These are phyloP conservation scores for Fistularia commersonii DNA, from an alignment of 2,797 vertebrate genomes.

Conservation along the genomic window DNA sequence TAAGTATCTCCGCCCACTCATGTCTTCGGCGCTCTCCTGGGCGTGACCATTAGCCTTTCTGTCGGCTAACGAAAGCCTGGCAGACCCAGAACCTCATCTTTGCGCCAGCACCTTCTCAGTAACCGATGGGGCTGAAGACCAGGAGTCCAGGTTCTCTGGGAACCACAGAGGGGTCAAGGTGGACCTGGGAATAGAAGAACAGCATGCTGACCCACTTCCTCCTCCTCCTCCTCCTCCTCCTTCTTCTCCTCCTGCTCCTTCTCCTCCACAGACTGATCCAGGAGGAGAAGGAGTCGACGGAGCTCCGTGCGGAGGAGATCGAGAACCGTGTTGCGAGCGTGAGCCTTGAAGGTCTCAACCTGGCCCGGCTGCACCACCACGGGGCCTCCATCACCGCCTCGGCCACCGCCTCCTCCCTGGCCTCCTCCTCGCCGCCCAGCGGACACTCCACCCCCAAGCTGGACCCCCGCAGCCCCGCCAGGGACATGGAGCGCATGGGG, in stretches of 20 bases:
- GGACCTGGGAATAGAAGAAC: background rate
- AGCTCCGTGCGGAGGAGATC: slow-evolving; percentile 96
- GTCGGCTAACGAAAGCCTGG: too few species aligned
- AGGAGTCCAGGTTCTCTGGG: too few species aligned
- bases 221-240: background rate
- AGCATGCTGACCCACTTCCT: background rate
- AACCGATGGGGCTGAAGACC: too few species aligned
- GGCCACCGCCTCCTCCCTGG: slow-evolving; percentile 92
- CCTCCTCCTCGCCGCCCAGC: slow-evolving; percentile 95
- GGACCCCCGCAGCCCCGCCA: slow-evolving; percentile 89
- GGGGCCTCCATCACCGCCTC: slow-evolving; percentile 95
- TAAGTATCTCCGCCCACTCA: too few species aligned
- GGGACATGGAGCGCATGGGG: slow-evolving; percentile 98
- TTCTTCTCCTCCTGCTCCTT: background rate
- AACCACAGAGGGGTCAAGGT: too few species aligned
- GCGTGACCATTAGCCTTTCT: too few species aligned
- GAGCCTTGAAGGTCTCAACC: slow-evolving; percentile 94
- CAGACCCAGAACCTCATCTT: too few species aligned
- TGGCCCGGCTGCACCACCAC: slow-evolving; percentile 91
- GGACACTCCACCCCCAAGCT: slow-evolving; percentile 97
- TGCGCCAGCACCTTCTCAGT: too few species aligned
- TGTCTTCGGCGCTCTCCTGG: too few species aligned
- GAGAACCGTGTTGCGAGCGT: slow-evolving; percentile 97
- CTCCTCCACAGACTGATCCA: slow-evolving; percentile 86
- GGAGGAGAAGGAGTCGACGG: slow-evolving; percentile 98